Percentiles rank a stretch among this genome's conserved stretches.
These are phyloP conservation scores for Triplophysa tibetana DNA, from an alignment of 2,113 vertebrate genomes.

Conservation along the genomic window DNA sequence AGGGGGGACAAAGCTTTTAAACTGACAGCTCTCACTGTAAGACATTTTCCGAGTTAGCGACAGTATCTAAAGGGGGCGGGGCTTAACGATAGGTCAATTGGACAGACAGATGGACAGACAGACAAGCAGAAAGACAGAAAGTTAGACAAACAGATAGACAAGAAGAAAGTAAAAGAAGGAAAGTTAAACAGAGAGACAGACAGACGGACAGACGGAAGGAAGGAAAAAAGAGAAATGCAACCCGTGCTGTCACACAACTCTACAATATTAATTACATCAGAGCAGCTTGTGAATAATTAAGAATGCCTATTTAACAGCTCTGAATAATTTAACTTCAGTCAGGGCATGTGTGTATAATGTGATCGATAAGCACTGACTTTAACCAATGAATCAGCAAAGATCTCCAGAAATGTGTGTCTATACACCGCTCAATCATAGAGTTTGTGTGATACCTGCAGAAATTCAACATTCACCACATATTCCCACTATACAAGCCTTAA, in stretches of 20 bases:
- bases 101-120: too few relatives aligned
- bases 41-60: too few relatives aligned
- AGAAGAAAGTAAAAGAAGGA: too few relatives aligned
- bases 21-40: too few relatives aligned
- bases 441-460: neutral
- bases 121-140: too few relatives aligned
- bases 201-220: neutral
- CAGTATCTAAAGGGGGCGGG: too few relatives aligned
- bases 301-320: slow-evolving; percentile 77
- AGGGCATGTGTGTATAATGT: slow-evolving; percentile 74
- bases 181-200: neutral
- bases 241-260: slow-evolving; percentile 74
- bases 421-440: neutral
- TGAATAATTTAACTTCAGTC: slow-evolving; percentile 79
- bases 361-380: slow-evolving; percentile 73
- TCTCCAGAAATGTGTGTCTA: slow-evolving; percentile 55
- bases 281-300: slow-evolving; percentile 79
- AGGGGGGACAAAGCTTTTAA: too few relatives aligned
- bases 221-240: slow-evolving; percentile 62
- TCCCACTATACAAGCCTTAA: too few relatives aligned
- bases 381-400: slow-evolving; percentile 75
- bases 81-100: too few relatives aligned
- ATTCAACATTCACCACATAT: too few relatives aligned
- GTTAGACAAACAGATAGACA: too few relatives aligned
- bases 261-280: slow-evolving; percentile 82